Evolutionary conservation across 2,113 vertebrate species (phyloP).

Genomic region (Cichladusa arquata): DNA sequence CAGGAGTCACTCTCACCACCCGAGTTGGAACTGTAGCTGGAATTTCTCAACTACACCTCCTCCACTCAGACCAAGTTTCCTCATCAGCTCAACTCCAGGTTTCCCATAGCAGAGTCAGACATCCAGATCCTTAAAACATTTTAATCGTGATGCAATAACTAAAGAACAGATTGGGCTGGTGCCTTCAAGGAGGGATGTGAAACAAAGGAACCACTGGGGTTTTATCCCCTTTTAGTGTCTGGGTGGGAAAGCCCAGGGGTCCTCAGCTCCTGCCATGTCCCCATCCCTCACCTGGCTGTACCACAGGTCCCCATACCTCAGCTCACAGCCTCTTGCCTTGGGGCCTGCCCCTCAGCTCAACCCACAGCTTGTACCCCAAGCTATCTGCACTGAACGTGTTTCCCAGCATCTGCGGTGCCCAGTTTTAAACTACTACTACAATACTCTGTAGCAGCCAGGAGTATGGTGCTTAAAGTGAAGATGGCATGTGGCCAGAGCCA

Average conservation of each 20-base stretch:
- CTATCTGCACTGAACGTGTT: not conserved
- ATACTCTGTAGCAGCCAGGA: not conserved
- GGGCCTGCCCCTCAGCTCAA: not conserved
- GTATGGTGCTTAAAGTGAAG: not conserved
- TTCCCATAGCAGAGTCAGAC: not conserved
- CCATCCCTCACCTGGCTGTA: not conserved
- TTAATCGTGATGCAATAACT: not conserved
- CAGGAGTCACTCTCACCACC: not conserved
- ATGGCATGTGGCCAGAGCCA: not conserved
- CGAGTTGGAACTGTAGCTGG: no score
- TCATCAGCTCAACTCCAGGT: not conserved
- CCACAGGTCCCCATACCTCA: not conserved
- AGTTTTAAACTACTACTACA: not conserved
- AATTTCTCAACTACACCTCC: not conserved
- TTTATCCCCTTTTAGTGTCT: not conserved
- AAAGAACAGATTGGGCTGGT: not conserved
- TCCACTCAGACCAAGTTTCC: not conserved
- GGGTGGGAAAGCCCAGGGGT: not conserved
- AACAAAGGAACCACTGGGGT: not conserved
- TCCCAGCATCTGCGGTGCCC: fast-evolving
- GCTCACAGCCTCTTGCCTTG: not conserved
- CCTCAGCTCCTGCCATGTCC: not conserved
- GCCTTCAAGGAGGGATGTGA: not conserved
- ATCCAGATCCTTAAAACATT: not conserved
- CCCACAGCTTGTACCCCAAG: not conserved